Percentiles rank a stretch among this genome's conserved stretches.
phyloP scores from a whole-genome alignment of 1,140 invertebrate species.

The Orchesella cincta region DNA sequence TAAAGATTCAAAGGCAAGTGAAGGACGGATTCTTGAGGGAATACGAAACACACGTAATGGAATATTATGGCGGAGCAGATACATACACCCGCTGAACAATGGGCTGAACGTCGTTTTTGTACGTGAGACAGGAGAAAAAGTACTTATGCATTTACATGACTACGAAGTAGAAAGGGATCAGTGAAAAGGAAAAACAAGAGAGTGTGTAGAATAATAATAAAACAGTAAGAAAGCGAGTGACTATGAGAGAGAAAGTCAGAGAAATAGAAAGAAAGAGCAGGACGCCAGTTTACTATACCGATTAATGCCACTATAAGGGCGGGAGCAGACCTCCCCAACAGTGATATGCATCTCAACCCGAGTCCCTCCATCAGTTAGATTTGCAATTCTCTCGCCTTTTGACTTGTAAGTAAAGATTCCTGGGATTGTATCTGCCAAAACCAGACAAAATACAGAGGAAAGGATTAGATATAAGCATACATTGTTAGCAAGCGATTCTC shows the following conservation, averaged over 20 bases:
- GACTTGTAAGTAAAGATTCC: slow-evolving; percentile 74
- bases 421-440: slow-evolving; percentile 68
- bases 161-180: too few species aligned
- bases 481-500: neutral
- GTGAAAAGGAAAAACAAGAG: too few species aligned
- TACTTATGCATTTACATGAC: too few species aligned
- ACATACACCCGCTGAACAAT: too few species aligned
- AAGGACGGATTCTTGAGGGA: too few species aligned
- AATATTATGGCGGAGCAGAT: too few species aligned
- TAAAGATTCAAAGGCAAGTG: too few species aligned
- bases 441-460: slow-evolving; percentile 38
- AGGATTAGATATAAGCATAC: neutral
- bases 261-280: neutral
- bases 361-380: slow-evolving; percentile 67
- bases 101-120: too few species aligned
- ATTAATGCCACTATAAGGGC: slow-evolving; percentile 65
- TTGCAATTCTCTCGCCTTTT: slow-evolving; percentile 71
- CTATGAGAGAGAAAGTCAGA: slow-evolving; percentile 13
- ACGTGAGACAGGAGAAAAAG: too few species aligned
- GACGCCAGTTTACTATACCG: slow-evolving; percentile 55
- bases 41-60: too few species aligned
- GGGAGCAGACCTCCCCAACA: slow-evolving; percentile 62
- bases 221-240: too few species aligned
- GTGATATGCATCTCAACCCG: slow-evolving; percentile 69
- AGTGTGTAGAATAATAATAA: too few species aligned